A percentile compares a stretch with the other conserved stretches of the same genome.
These are phyloP conservation scores for Drosophila borborema DNA, from an alignment of 2,888 invertebrate genomes.

Conservation along the genomic window DNA sequence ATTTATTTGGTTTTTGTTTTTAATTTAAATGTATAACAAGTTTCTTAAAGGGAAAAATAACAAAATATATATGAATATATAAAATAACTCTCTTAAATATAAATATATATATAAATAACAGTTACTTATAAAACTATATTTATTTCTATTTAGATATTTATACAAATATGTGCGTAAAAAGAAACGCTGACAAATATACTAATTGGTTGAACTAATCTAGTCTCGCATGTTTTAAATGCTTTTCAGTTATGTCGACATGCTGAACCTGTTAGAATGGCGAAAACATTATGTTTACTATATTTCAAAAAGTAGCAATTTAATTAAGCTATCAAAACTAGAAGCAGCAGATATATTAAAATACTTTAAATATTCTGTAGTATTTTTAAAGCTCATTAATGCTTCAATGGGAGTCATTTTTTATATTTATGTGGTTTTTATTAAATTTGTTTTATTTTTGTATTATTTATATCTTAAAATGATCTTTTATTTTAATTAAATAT, in stretches of 20 bases:
- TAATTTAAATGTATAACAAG: neutral
- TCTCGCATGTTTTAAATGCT: neutral
- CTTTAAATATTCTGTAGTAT: neutral
- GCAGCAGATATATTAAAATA: neutral
- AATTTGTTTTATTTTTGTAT: no score
- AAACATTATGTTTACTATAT: neutral
- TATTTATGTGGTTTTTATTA: neutral
- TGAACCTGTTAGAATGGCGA: slow-evolving; percentile 6
- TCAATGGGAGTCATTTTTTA: neutral
- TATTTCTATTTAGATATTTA: neutral
- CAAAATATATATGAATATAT: neutral
- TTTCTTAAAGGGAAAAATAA: neutral
- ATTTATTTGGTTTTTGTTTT: neutral
- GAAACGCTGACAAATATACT: neutral
- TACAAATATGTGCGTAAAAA: neutral
- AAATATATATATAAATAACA: neutral
- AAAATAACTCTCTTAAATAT: neutral
- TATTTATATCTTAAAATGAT: neutral
- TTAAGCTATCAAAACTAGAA: slow-evolving; percentile 23
- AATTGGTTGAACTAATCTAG: neutral
- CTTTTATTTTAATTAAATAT: neutral
- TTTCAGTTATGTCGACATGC: neutral
- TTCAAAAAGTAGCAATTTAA: slow-evolving; percentile 13
- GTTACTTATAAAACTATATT: no score
- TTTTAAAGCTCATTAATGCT: neutral